Percentiles rank a stretch among this genome's conserved stretches.
Evolutionary conservation across 1,140 invertebrate genomes (phyloP).

Genomic region (Diorhabda carinulata): DNA sequence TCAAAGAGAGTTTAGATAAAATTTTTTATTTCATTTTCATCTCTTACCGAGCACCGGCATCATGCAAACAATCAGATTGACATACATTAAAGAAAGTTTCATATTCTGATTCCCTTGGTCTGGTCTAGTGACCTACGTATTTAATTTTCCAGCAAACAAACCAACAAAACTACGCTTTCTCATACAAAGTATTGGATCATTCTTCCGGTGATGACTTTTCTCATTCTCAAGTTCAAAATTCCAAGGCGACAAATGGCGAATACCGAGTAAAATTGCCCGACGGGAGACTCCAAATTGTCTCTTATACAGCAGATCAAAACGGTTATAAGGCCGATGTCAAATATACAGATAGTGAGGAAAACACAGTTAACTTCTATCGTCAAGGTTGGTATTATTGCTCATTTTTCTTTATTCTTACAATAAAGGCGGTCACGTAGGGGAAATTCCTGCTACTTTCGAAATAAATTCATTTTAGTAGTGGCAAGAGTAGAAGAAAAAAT

Average conservation of each 20-base stretch:
- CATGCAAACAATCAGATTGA: no score
- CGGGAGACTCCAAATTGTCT: slow-evolving; percentile 69
- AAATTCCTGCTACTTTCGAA: no score
- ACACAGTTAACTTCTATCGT: slow-evolving; percentile 27
- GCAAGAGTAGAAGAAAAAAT: no score
- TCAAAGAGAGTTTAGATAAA: no score
- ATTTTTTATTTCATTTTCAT: no score
- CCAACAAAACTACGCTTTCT: slow-evolving; percentile 66
- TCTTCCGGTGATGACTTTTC: slow-evolving; percentile 76
- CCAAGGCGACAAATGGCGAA: slow-evolving; percentile 69
- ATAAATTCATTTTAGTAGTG: no score
- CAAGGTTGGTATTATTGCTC: background rate
- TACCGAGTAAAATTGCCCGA: slow-evolving; percentile 72
- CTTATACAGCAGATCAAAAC: slow-evolving; percentile 72
- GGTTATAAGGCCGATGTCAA: slow-evolving; percentile 70
- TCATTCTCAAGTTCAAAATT: slow-evolving; percentile 72
- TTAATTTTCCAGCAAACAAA: background rate
- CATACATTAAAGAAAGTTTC: no score
- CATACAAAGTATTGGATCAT: slow-evolving; percentile 79
- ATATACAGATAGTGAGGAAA: slow-evolving; percentile 57
- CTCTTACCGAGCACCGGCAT: no score
- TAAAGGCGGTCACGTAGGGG: no score
- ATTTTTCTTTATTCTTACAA: no score
- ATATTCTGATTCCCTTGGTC: no score
- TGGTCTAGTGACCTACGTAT: no score